Evolutionary conservation across 2,888 invertebrate genomes (phyloP).

Genomic region (Parasteatoda lunata): DNA sequence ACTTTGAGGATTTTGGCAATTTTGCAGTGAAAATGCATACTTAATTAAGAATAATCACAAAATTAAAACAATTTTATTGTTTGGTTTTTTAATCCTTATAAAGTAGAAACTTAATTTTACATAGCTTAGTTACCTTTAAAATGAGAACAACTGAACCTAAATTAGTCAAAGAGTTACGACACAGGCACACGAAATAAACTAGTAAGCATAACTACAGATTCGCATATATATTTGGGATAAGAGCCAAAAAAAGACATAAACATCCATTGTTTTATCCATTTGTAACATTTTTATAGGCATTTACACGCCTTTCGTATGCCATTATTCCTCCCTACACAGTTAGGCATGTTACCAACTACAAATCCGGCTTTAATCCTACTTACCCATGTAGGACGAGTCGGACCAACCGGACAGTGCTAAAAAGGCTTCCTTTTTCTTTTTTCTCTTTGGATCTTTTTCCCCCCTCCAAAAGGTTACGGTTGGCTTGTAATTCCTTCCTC

Average conservation of each 20-base stretch:
- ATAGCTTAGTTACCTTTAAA: no score
- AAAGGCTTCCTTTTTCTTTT: not conserved
- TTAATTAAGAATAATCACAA: no score
- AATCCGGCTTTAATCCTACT: slow-evolving; percentile 29
- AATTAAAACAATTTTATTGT: no score
- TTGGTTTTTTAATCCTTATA: no score
- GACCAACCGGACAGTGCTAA: slow-evolving; percentile 4
- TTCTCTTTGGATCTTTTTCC: not conserved
- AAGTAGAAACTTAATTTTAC: no score
- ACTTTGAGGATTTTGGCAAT: no score
- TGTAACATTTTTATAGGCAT: slow-evolving; percentile 20
- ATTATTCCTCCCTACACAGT: not conserved
- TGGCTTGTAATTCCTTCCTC: not conserved
- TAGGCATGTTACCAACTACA: slow-evolving; percentile 29
- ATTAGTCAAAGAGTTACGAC: no score
- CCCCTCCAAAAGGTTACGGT: not conserved
- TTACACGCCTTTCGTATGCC: slow-evolving; percentile 15
- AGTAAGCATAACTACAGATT: not conserved
- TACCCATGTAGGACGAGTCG: not conserved
- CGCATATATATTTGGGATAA: slow-evolving; percentile 7
- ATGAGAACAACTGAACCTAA: no score
- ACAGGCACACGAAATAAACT: no score
- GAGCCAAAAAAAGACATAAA: slow-evolving; percentile 26
- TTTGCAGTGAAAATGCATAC: no score
- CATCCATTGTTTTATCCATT: slow-evolving; percentile 27